Base-by-base conservation (phyloP, 2,888 invertebrate genomes). In the Mythimna loreyi region DNA sequence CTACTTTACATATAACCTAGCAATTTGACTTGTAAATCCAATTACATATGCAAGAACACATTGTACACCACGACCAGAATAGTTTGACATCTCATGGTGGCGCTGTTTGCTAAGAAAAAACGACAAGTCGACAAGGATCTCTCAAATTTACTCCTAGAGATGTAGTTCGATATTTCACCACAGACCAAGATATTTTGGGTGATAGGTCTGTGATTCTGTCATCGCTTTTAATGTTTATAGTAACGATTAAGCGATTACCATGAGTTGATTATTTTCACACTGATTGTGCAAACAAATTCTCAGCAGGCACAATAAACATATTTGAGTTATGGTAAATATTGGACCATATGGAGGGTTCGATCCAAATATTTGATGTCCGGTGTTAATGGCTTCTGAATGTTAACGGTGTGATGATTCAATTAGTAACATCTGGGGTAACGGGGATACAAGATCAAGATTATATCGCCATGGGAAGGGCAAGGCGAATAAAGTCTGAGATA, bases 1-100 rank as follows among this genome's bases (percentile, higher is more conserved):
- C 74, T 70, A 72, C 62, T 79, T 58, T 67, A 72, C 78, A 83
- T 77, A 52, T 33, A 68, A 40, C 49, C 47, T 53, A 65, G 72
- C 78, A 60, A 56, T 82, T 82, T 81, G 82, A 82, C 79, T 83
- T 82, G 79, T 81, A 82, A 83, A 82, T 81, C 33, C 16, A 61
- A 76, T 76, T 81, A 81, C 78, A 74, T 68, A 83, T 73, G 74
- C 78, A 74, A 70, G 65, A 81, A 69, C 65, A 72, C 82, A 79
- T 79, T 81, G 75, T 75, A 68, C 30, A 19, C 16, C 0, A 28
- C 0, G n/a, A 25, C 72, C 56, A 69, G 60, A 60, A 25, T 33
- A 60, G 30, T 45, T 57, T 45, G 60, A 69, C 7, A 56, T 11
- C 47, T 19, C 19, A n/a, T 3, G 0, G 13, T 40, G 49, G 45